These are phyloP conservation scores for Sakesphorus luctuosus DNA, from an alignment of 2,113 vertebrate species.

Conservation along the genomic window DNA sequence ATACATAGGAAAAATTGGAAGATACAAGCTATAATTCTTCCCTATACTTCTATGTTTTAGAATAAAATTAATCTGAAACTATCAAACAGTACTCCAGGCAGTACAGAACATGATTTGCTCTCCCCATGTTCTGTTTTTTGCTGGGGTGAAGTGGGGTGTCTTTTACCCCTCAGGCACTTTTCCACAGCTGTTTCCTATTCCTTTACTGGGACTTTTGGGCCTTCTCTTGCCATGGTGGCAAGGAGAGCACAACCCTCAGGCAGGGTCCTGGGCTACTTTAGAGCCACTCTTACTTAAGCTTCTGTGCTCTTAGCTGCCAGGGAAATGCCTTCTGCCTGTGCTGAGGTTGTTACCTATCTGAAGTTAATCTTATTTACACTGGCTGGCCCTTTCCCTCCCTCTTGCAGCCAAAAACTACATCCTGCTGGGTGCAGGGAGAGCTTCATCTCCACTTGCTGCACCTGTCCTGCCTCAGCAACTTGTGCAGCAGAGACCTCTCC, in stretches of 20 bases:
- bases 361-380: background rate
- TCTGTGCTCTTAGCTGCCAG: background rate
- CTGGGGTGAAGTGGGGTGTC: accelerated
- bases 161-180: background rate
- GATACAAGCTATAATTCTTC: background rate
- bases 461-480: background rate
- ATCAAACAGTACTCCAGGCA: background rate
- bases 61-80: background rate
- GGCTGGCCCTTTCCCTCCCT: background rate
- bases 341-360: background rate
- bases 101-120: accelerated
- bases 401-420: background rate
- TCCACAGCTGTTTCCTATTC: background rate
- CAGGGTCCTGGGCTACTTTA: background rate
- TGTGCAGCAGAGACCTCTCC: background rate
- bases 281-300: background rate
- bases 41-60: background rate
- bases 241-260: background rate
- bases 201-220: background rate
- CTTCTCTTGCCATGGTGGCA: background rate
- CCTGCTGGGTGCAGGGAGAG: background rate
- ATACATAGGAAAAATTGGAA: background rate
- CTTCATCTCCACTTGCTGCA: accelerated
- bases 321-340: background rate
- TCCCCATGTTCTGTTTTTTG: background rate